Evolutionary conservation across 2,113 vertebrate species (phyloP).

Genomic region (Sitta europaea): DNA sequence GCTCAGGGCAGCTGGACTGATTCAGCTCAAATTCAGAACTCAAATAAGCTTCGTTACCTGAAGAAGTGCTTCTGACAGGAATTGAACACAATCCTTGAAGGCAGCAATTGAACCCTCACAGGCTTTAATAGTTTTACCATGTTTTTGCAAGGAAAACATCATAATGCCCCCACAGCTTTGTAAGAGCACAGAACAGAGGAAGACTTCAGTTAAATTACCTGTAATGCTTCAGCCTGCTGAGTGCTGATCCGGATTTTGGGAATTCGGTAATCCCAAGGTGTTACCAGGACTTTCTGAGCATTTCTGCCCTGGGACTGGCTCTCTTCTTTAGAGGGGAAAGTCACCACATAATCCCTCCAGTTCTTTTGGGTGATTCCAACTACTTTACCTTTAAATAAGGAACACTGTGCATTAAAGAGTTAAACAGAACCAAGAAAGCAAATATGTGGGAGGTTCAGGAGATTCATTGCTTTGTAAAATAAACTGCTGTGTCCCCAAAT

Average conservation of each 20-base stretch:
- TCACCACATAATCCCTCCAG: conserved; percentile 96
- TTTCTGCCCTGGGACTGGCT: conserved; percentile 82
- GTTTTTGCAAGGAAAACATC: neutral
- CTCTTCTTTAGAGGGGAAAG: conserved; percentile 88
- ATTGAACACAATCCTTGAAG: neutral
- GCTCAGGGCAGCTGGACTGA: neutral
- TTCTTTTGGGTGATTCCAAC: conserved; percentile 93
- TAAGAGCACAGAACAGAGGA: neutral
- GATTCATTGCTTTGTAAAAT: neutral
- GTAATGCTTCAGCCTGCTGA: conserved; percentile 86
- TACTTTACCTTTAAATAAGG: conserved; percentile 77
- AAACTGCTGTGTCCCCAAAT: neutral
- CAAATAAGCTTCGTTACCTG: neutral
- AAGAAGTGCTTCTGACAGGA: neutral
- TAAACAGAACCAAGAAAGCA: neutral
- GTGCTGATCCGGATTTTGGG: conserved; percentile 95
- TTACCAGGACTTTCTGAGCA: conserved; percentile 85
- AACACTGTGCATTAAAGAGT: neutral
- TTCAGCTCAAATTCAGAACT: neutral
- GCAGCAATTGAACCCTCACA: neutral
- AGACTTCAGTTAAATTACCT: conserved; percentile 72
- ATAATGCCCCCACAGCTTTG: neutral
- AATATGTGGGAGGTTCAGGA: neutral
- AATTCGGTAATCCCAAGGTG: conserved; percentile 91
- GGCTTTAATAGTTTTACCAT: neutral